These are phyloP conservation scores for Halcyon malimbica DNA, from an alignment of 2,113 vertebrate genomes.

Conservation along the genomic window DNA sequence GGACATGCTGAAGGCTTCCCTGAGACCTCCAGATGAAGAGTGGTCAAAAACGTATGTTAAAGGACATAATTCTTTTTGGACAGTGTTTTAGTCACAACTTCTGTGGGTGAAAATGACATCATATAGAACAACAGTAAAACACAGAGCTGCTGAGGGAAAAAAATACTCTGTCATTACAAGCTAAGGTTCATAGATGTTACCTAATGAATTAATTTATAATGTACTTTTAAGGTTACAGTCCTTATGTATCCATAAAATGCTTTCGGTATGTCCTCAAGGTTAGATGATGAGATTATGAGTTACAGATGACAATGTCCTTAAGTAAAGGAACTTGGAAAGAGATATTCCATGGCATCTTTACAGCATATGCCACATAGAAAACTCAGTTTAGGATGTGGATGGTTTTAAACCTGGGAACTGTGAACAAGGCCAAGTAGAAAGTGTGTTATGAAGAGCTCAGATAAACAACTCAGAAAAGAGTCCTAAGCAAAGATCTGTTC, in stretches of 20 bases:
- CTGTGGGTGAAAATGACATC: neutral
- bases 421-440: neutral
- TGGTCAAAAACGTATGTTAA: neutral
- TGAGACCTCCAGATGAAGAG: neutral
- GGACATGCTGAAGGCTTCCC: neutral
- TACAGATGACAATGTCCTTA: neutral
- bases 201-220: neutral
- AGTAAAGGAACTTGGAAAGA: neutral
- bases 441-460: neutral
- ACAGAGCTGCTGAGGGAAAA: neutral
- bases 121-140: neutral
- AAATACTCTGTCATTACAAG: neutral
- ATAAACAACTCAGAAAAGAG: neutral
- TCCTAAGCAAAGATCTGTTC: neutral
- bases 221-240: neutral
- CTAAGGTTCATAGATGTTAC: neutral
- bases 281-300: neutral
- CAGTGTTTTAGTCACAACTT: slow-evolving; percentile 8
- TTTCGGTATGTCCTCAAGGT: neutral
- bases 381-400: neutral
- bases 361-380: neutral
- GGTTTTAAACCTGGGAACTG: neutral
- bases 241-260: neutral
- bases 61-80: neutral
- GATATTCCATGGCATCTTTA: neutral